Evolutionary conservation across 2,888 invertebrate genomes (phyloP), one percentile per base, ranked within the genome.

Genomic region (Junonia oenone): DNA sequence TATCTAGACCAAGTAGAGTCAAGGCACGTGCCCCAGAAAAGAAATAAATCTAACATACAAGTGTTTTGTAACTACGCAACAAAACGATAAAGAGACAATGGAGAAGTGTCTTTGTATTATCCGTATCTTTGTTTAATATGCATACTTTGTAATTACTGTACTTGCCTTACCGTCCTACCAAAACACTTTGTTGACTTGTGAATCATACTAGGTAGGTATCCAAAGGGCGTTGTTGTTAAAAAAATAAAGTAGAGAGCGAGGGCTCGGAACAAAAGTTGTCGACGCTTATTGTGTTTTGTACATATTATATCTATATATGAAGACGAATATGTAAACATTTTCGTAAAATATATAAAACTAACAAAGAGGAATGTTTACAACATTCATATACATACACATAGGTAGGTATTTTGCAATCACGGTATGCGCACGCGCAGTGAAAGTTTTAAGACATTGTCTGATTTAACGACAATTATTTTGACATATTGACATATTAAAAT

Each of bases 371-470:
- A 33, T 40, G 26, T 56, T 48, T 29, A 31, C 35, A 22, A 55
- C n/a, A 47, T 27, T 46, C 17, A 48, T 33, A 50, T 38, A 40
- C 43, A 33, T 33, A 38, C 43, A 49, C 35, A 47, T 38, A 35
- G n/a, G n/a, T n/a, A n/a, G n/a, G n/a, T 50, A 33, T 60, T 58
- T 61, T 56, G 59, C 65, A 68, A 66, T 68, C 67, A 61, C 65
- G 47, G 43, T 43, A 51, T 54, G 56, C 58, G 65, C 75, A 69
- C 62, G 69, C 68, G 68, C 64, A 66, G 76, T 71, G 76, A 78
- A 76, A 76, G 76, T 73, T 69, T 61, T 61, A 43, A 56, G 47
- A 54, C 51, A 47, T 45, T 29, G 45, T 40, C 27, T 37, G 9
- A 47, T 52, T 40, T 47, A 33, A 49, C 47, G 19, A 50, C 9